Base-by-base conservation (phyloP, 2,888 invertebrate genomes). In the Tetheella fluctuosa region DNA sequence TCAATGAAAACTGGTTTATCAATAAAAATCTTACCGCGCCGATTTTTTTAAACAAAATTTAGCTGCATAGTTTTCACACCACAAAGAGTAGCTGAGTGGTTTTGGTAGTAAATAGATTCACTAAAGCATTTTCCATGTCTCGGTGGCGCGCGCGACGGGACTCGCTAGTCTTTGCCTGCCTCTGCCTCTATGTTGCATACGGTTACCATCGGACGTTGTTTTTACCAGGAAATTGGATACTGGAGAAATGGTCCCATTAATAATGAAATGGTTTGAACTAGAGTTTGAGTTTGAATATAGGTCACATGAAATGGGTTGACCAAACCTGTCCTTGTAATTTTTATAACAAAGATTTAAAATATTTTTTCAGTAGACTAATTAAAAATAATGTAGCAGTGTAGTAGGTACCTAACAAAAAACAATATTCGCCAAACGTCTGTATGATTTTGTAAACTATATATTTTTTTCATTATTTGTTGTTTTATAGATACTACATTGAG, bases 81-180 rank as follows among this genome's bases (percentile, higher is more conserved):
- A 70, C 72, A 78, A 83, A 85, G 86, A 85, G 80, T 79, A 79
- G 79, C 74, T 76, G 77, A 79, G 83, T 80, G 82, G 83, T 86
- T 88, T 84, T 75, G 74, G 83, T 67, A 80, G 83, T 85, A 84
- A 89, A 89, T 88, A 86, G 85, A 86, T 85, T 82, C 84, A 77
- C 87, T 90, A 89, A 86, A 90, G 84, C 90, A 88, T 89, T 91
- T 85, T 88, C 86, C 88, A 77, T 89, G 90, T 91, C 79, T 75
- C 79, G 70, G 77, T 71, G 76, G 77, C 66, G 69, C 63, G 70
- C 72, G 69, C 74, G 73, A 76, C 74, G 76, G 76, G 68, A 67
- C 61, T 58, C 54, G 57, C 57, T 55, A 39, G 48, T 61, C 55
- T 57, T 23, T 58, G 39, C 42, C 53, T 17, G 55, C 48, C 48